Percentiles rank a stretch among this genome's conserved stretches.
Evolutionary conservation across 2,888 invertebrate genomes (phyloP).

Genomic region (Dascillus cervinus): DNA sequence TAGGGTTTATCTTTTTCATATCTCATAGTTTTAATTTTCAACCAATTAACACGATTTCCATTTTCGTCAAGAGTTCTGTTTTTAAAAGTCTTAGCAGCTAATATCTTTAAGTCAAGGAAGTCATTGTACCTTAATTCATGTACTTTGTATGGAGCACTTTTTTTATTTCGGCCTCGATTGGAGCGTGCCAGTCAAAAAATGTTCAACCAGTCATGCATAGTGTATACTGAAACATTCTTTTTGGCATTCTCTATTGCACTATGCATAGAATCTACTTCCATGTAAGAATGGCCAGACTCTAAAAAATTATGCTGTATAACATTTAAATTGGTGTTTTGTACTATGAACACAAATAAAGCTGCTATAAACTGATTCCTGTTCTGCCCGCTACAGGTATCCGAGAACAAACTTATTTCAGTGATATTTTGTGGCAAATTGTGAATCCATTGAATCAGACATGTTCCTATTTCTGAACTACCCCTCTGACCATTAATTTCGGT

Average conservation of each 20-base stretch:
- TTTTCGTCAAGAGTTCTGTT: neutral
- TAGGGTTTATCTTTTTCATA: neutral
- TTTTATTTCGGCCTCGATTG: conserved; percentile 14
- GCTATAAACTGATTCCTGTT: conserved; percentile 20
- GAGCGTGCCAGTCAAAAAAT: conserved; percentile 16
- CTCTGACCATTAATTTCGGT: conserved; percentile 24
- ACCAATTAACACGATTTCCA: neutral
- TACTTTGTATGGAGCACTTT: conserved; percentile 11
- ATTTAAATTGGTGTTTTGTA: conserved; percentile 15
- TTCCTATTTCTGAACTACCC: conserved; percentile 26
- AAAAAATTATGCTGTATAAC: conserved; percentile 21
- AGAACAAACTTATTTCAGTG: conserved; percentile 15
- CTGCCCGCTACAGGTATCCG: conserved; percentile 22
- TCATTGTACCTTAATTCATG: conserved; percentile 14
- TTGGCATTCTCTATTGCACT: conserved; percentile 20
- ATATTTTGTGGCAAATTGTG: conserved; percentile 10
- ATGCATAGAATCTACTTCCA: conserved; percentile 24
- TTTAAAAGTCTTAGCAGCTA: conserved; percentile 1
- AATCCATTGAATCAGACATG: conserved; percentile 15
- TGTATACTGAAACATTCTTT: conserved; percentile 16
- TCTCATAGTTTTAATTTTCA: neutral
- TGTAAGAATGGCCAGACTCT: conserved; percentile 22
- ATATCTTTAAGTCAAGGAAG: conserved; percentile 13
- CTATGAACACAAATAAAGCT: conserved; percentile 16
- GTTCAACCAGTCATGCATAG: conserved; percentile 19